These are phyloP conservation scores for Carcharodon carcharias DNA, from an alignment of 2,797 vertebrate genomes.

Conservation along the genomic window DNA sequence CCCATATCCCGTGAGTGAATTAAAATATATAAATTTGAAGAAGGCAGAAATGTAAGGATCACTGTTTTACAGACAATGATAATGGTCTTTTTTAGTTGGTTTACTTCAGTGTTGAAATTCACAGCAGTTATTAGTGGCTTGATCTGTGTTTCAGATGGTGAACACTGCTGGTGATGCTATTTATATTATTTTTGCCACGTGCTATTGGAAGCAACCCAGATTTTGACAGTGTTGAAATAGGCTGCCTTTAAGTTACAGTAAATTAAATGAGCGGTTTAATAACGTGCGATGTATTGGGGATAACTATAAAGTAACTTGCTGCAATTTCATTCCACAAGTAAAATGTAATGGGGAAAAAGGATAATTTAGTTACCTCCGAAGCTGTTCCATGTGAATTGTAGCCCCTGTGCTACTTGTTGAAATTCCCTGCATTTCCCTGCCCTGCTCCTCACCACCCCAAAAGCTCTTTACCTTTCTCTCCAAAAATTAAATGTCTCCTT, in stretches of 20 bases:
- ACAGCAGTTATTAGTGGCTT: neutral
- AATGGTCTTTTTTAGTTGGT: neutral
- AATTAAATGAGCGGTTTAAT: neutral
- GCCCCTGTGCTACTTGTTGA: neutral
- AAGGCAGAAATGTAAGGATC: neutral
- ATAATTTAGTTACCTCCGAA: neutral
- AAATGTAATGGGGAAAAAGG: neutral
- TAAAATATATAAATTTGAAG: neutral
- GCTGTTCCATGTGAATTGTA: neutral
- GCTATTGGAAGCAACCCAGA: neutral
- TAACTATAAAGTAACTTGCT: neutral
- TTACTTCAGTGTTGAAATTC: neutral
- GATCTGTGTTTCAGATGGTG: neutral
- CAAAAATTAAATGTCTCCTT: neutral
- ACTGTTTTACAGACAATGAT: neutral
- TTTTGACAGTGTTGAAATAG: neutral
- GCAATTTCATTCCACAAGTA: neutral
- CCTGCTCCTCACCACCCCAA: neutral
- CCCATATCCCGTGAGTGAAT: too few relatives aligned
- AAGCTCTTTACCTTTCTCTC: neutral
- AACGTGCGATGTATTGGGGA: neutral
- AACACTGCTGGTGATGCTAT: neutral
- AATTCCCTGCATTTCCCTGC: neutral
- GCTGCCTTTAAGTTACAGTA: neutral
- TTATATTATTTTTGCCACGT: slow-evolving; percentile 13